A percentile compares a stretch with the other conserved stretches of the same genome.
Evolutionary conservation across 2,113 vertebrate species (phyloP).

Genomic region (Psittacus erithacus): DNA sequence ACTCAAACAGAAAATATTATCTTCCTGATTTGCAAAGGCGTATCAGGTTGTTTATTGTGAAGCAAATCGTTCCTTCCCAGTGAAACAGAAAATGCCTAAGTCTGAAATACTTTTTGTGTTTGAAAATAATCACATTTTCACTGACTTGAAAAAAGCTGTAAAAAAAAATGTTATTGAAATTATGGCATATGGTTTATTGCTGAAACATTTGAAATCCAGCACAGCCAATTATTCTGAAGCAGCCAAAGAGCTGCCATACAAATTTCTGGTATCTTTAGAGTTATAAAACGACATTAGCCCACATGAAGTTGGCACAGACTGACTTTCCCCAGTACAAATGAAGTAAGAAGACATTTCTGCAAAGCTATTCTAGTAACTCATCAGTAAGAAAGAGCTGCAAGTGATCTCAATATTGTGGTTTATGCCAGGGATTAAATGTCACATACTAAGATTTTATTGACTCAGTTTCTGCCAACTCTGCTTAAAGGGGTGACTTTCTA

Average conservation of each 20-base stretch:
- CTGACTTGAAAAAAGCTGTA: not conserved
- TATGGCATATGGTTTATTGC: not conserved
- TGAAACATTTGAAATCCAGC: not conserved
- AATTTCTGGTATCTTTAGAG: not conserved
- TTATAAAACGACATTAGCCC: not conserved
- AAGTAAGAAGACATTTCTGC: not conserved
- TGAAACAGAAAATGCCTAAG: not conserved
- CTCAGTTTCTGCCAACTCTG: not conserved
- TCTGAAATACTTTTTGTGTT: not conserved
- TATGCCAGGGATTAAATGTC: constrained; percentile 40
- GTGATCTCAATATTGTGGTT: not conserved
- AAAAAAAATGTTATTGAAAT: not conserved
- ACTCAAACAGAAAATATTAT: not conserved
- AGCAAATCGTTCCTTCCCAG: not conserved
- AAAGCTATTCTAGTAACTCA: constrained; percentile 4
- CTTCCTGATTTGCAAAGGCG: not conserved
- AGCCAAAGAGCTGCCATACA: not conserved
- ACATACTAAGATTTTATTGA: constrained; percentile 40
- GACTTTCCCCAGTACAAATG: not conserved
- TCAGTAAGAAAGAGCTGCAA: not conserved
- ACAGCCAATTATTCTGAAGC: not conserved
- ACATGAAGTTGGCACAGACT: not conserved
- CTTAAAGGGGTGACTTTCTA: constrained; percentile 24
- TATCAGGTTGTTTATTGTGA: not conserved
- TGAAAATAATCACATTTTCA: not conserved